phyloP scores from a whole-genome alignment of 1,140 invertebrate species.

The Drosophila repleta region DNA sequence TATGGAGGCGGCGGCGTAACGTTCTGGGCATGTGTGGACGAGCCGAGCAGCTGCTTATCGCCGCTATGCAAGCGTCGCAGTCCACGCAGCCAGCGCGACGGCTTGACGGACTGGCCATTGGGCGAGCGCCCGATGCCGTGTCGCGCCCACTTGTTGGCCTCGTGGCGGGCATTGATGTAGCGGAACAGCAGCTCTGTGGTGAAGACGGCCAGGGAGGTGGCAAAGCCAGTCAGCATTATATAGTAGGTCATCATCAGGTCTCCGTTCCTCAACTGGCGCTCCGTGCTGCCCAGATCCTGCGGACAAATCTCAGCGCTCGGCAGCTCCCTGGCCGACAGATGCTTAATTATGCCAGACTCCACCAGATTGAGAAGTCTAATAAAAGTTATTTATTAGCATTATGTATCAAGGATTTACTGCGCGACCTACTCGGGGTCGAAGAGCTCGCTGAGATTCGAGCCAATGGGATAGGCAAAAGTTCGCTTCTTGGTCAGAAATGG shows the following conservation, averaged over 20 bases:
- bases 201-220: slow-evolving; percentile 87
- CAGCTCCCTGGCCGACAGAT: slow-evolving; percentile 86
- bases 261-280: slow-evolving; percentile 89
- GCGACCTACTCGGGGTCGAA: slow-evolving; percentile 88
- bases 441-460: slow-evolving; percentile 85
- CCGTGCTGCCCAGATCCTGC: slow-evolving; percentile 90
- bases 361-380: slow-evolving; percentile 87
- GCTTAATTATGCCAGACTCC: slow-evolving; percentile 90
- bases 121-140: slow-evolving; percentile 64
- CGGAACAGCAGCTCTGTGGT: slow-evolving; percentile 86
- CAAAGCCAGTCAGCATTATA: slow-evolving; percentile 87
- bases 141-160: slow-evolving; percentile 69
- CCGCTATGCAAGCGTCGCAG: slow-evolving; percentile 46
- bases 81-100: slow-evolving; percentile 60
- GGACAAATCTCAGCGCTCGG: slow-evolving; percentile 91
- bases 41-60: slow-evolving; percentile 50
- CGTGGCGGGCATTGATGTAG: slow-evolving; percentile 68
- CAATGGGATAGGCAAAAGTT: slow-evolving; percentile 88
- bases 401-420: background rate
- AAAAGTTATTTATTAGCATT: slow-evolving; percentile 42
- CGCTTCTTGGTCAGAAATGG: slow-evolving; percentile 87
- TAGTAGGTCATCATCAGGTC: slow-evolving; percentile 88
- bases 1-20: slow-evolving; percentile 85
- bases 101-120: slow-evolving; percentile 60
- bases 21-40: slow-evolving; percentile 46